Evolutionary conservation across 1,140 invertebrate species (phyloP), one percentile per base, ranked within the genome.

Genomic region (Patella vulgata): DNA sequence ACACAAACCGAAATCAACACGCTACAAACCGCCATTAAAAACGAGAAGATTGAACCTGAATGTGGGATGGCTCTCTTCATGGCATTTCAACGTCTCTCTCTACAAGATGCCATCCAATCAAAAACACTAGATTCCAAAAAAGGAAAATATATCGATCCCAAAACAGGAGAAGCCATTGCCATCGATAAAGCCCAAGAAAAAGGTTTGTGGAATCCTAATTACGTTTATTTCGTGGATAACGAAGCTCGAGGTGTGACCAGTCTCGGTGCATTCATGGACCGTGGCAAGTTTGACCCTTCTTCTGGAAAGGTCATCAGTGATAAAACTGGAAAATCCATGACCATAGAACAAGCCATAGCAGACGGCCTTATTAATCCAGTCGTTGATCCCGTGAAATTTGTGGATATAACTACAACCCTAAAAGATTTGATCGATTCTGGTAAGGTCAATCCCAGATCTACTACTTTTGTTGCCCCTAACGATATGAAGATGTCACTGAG

Each of bases 311-410:
- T 94, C 40, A 88, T 85, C 67, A 92, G 95, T 82, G 87, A 86
- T 0, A 84, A 90, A 30, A 91, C 89, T 4, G 89, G 90, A 67
- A 89, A 91, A 80, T 82, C 87, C 48, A 86, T 94, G 12, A 87
- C 88, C 59, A 83, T 95, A n/a, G 86, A 89, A 60, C 91, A 93
- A 76, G 91, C 91, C 4, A 88, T 95, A n/a, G 88, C 89, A 71
- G 87, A 91, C 74, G 90, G 90, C 54, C 88, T 95, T 43, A 87
- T 95, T 25, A 68, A 68, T 14, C 66, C 76, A n/a, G 53, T 52
- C 9, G 68, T 81, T 23, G 47, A 63, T 25, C 70, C 72, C 6
- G 76, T 74, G 17, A 60, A 64, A 25, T 80, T 71, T 60, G 67
- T 78, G 30, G 76, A 80, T 59, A 66, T 68, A 11, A 70, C 69